Evolutionary conservation across 53 echinoderm and acorn worm genomes (phyloP).

Genomic region (Holothuria scabra): DNA sequence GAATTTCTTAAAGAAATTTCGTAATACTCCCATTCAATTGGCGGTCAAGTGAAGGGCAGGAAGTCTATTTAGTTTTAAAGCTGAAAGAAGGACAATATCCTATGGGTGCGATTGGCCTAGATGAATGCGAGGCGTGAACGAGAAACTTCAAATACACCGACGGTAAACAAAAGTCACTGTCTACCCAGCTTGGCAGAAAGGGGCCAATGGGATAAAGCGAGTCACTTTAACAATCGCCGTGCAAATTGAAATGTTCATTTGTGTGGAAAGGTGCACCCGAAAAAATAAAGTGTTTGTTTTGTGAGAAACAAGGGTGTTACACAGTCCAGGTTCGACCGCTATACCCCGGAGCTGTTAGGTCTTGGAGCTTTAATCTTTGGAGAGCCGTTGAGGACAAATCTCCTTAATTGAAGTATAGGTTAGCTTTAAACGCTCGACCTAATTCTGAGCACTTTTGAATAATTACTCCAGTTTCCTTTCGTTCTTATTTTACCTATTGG

Average conservation of each 20-base stretch:
- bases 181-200: constrained; percentile 30
- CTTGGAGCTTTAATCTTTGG: constrained; percentile 48
- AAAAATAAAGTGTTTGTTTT: constrained; percentile 54
- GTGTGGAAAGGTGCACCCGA: constrained; percentile 46
- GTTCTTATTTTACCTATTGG: neutral
- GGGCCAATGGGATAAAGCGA: constrained; percentile 44
- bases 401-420: constrained; percentile 48
- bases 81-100: constrained; percentile 36
- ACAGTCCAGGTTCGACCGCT: constrained; percentile 25
- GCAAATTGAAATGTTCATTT: constrained; percentile 46
- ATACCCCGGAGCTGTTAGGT: constrained; percentile 42
- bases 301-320: constrained; percentile 45
- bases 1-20: constrained; percentile 15
- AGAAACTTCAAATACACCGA: constrained; percentile 44
- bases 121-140: constrained; percentile 33
- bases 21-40: constrained; percentile 34
- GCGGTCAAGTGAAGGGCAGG: constrained; percentile 42
- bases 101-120: constrained; percentile 51
- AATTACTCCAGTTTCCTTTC: constrained; percentile 50
- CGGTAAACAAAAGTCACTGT: neutral
- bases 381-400: constrained; percentile 27
- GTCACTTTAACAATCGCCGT: constrained; percentile 42
- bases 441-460: constrained; percentile 49
- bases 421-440: constrained; percentile 52
- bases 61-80: neutral